Evolutionary conservation across 2,113 vertebrate genomes (phyloP).

Genomic region (Atlantisia rogersi): DNA sequence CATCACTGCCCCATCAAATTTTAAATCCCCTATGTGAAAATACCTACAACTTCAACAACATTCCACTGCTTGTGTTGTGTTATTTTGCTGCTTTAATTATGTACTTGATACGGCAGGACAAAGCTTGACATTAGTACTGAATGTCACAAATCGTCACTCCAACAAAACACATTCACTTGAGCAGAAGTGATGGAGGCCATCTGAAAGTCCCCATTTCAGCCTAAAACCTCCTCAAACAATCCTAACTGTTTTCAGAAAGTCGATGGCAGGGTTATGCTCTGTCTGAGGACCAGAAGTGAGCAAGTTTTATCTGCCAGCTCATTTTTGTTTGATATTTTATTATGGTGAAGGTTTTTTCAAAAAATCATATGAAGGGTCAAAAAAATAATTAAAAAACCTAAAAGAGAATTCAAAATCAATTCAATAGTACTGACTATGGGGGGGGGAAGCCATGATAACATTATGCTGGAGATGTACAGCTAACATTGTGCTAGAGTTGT

Average conservation of each 20-base stretch:
- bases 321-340: neutral
- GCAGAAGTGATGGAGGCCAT: neutral
- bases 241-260: neutral
- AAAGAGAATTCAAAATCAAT: neutral
- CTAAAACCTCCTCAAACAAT: neutral
- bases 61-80: neutral
- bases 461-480: neutral
- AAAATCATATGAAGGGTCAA: neutral
- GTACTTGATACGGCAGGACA: neutral
- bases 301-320: neutral
- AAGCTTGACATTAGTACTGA: slow-evolving; percentile 8
- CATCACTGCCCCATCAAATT: neutral
- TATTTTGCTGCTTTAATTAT: neutral
- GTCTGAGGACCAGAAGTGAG: neutral
- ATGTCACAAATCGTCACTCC: slow-evolving; percentile 9
- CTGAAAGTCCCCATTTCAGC: neutral
- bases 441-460: neutral
- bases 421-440: neutral
- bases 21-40: neutral
- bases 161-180: neutral
- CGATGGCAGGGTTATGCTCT: neutral
- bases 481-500: neutral
- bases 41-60: neutral
- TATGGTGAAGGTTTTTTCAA: neutral
- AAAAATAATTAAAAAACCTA: neutral